Conservation (phyloP, 2,888 invertebrate genomes). For the Scelioninae gen. 1 region DNA sequence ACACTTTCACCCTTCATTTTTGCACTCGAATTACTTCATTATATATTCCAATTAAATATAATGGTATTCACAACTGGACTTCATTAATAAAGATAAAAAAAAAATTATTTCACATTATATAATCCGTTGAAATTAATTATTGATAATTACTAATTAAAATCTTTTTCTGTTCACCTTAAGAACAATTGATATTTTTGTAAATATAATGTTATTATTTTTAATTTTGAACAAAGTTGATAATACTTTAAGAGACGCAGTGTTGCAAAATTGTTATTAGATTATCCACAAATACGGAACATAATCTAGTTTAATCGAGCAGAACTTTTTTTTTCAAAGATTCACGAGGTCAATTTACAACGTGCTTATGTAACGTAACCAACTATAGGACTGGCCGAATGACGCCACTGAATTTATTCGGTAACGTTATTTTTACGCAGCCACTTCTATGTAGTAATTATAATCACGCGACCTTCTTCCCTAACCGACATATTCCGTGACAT, state of each 20-base stretch:
- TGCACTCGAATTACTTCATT: background rate
- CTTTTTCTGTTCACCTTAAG: no score
- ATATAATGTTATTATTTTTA: no score
- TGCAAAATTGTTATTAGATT: slow-evolving; percentile 23
- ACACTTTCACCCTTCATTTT: slow-evolving; percentile 16
- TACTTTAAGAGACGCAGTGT: slow-evolving; percentile 5
- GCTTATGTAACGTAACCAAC: slow-evolving; percentile 69
- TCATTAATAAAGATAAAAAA: no score
- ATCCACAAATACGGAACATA: slow-evolving; percentile 7
- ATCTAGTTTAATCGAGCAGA: slow-evolving; percentile 25
- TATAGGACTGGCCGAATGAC: slow-evolving; percentile 66
- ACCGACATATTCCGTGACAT: slow-evolving; percentile 54
- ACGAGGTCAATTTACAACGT: slow-evolving; percentile 66
- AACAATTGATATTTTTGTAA: no score
- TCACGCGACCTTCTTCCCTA: slow-evolving; percentile 63
- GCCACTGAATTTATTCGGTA: slow-evolving; percentile 69
- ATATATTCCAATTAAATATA: background rate
- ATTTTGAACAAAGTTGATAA: no score
- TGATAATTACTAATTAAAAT: no score
- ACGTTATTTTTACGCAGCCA: slow-evolving; percentile 73
- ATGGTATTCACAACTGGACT: no score
- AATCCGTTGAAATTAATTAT: no score
- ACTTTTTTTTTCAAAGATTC: slow-evolving; percentile 50
- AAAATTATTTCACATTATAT: no score
- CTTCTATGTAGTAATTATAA: slow-evolving; percentile 65